phyloP scores from a whole-genome alignment of 2,113 vertebrate species.

The Callospermophilus lateralis region DNA sequence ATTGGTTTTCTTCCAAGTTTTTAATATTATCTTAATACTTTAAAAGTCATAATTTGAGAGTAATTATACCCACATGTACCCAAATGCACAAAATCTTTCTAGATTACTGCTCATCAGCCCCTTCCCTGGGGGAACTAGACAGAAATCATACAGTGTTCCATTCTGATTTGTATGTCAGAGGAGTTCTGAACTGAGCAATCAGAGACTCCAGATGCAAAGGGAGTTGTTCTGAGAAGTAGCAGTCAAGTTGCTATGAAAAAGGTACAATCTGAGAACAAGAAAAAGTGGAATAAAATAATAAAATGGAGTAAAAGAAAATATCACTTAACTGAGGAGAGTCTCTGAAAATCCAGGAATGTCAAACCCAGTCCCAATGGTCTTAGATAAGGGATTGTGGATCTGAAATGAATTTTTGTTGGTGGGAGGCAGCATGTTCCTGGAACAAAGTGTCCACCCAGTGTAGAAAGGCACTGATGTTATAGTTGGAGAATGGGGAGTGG shows the following conservation, averaged over 20 bases:
- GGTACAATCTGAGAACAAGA: neutral
- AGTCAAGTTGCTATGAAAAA: slow-evolving; percentile 42
- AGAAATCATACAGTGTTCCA: slow-evolving; percentile 12
- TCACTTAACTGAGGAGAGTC: neutral
- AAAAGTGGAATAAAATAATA: neutral
- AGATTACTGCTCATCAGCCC: neutral
- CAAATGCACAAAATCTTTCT: slow-evolving; percentile 8
- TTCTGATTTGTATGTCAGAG: neutral
- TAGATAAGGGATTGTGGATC: neutral
- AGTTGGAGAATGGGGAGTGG: neutral
- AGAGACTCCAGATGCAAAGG: slow-evolving; percentile 49
- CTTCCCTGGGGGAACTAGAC: neutral
- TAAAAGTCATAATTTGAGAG: slow-evolving; percentile 31
- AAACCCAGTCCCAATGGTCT: neutral
- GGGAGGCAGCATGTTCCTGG: neutral
- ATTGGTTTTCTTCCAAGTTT: slow-evolving; percentile 27
- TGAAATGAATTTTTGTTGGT: neutral
- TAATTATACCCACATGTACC: neutral
- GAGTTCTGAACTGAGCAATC: slow-evolving; percentile 6
- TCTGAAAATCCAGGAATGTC: neutral
- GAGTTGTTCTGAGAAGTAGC: slow-evolving; percentile 46
- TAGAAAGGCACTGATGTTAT: neutral
- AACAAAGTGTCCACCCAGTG: neutral
- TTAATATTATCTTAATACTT: slow-evolving; percentile 12
- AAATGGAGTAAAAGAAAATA: neutral